Conservation (phyloP, 2,113 vertebrate species). For the Junco hyemalis region DNA sequence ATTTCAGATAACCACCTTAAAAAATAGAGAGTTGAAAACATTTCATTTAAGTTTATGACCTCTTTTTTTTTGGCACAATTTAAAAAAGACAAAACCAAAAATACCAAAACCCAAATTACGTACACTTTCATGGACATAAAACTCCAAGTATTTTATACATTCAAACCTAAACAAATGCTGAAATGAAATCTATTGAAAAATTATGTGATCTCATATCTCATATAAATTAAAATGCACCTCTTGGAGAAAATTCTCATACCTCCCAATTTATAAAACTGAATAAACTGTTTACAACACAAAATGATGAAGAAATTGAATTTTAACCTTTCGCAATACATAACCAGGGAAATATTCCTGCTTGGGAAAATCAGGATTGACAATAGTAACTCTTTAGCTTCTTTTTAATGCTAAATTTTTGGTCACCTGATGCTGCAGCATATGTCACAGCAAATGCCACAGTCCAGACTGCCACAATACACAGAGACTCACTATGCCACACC, state of each 20-base stretch:
- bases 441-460: neutral
- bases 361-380: neutral
- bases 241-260: neutral
- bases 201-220: neutral
- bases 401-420: neutral
- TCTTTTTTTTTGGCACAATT: neutral
- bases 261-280: neutral
- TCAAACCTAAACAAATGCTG: neutral
- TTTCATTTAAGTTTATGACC: neutral
- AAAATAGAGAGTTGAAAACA: neutral
- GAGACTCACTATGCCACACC: neutral
- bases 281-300: neutral
- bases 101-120: neutral
- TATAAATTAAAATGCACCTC: neutral
- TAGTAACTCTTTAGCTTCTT: neutral
- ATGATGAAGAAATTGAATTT: neutral
- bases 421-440: neutral
- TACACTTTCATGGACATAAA: neutral
- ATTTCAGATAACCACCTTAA: neutral
- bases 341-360: neutral
- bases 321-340: neutral
- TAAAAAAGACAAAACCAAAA: neutral
- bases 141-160: neutral
- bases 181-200: neutral
- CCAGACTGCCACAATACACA: neutral